Evolutionary conservation across 2,113 vertebrate species (phyloP).

Genomic region (Pardalotus punctatus): DNA sequence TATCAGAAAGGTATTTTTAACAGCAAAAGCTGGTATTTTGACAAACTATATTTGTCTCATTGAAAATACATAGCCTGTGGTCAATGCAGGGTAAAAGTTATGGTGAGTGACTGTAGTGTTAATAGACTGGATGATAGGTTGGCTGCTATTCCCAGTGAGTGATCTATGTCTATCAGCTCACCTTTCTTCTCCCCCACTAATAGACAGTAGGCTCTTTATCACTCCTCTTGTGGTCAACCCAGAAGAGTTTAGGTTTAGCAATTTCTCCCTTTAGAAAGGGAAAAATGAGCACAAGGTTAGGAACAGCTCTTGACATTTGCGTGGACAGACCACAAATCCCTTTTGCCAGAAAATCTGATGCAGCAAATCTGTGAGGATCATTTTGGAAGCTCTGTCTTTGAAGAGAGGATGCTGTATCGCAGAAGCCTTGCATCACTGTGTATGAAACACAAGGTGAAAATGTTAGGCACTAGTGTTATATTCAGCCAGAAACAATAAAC

Average conservation of each 20-base stretch:
- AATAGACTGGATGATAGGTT: not conserved
- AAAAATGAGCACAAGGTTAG: not conserved
- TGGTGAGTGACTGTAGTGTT: not conserved
- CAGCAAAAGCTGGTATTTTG: not conserved
- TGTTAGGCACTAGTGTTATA: not conserved
- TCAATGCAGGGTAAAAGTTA: not conserved
- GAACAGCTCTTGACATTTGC: not conserved
- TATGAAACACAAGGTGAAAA: not conserved
- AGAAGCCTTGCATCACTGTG: not conserved
- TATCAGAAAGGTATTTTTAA: not conserved
- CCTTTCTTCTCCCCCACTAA: not conserved
- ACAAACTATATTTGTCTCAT: not conserved
- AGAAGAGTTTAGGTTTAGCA: not conserved
- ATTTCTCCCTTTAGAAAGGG: not conserved
- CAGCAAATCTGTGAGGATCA: not conserved
- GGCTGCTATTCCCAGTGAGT: not conserved
- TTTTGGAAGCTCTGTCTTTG: not conserved
- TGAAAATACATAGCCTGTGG: constrained; percentile 4
- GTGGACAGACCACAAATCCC: not conserved
- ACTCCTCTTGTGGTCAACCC: not conserved
- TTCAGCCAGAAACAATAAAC: not conserved
- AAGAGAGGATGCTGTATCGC: not conserved
- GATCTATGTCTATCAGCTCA: not conserved
- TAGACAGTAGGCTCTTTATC: not conserved
- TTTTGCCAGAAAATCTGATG: not conserved